Base-by-base conservation (phyloP, 2,888 invertebrate genomes). In the Catocala fraxini region DNA sequence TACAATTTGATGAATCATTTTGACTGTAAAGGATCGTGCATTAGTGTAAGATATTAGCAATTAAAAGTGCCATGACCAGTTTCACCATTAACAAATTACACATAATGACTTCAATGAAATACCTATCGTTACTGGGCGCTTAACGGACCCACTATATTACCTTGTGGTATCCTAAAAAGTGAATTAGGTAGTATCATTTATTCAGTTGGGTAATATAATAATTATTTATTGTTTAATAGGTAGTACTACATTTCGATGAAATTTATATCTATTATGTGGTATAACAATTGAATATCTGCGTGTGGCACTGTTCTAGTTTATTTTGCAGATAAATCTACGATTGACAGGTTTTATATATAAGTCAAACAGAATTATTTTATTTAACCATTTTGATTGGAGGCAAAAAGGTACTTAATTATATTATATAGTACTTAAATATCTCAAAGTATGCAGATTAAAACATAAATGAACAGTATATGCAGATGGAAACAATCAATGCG, bases 11-110 rank as follows among this genome's bases (percentile, higher is more conserved):
- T 25, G 25, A 25, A 25, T 25, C 25, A 25, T 25, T 25, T 25
- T 25, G 25, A 25, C 25, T 25, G 25, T 25, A 3, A 25, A 34
- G 12, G 45, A 51, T 55, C 57, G 51, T 25, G 51, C 33, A 49
- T 51, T 51, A 51, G 35, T 11, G n/a, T 35, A 12, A 13, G 6
- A 51, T 35, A 59, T 59, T 42, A 51, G 15, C 52, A 56, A 65
- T 58, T 70, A 57, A 51, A 34, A 13, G n/a, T 12, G 12, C 7
- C 25, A 59, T 52, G 43, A 35, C 13, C 47, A 64, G 45, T 64
- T 65, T 55, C 6, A 11, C 13, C 51, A 53, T 73, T 69, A 61
- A 47, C 56, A 56, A 70, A 65, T 57, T 56, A 63, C 12, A 54
- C n/a, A 35, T 47, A 53, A 49, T 13, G 9, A 54, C 48, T 52